Conservation (phyloP, 2,888 invertebrate genomes). For the Drosophila kokeensis region DNA sequence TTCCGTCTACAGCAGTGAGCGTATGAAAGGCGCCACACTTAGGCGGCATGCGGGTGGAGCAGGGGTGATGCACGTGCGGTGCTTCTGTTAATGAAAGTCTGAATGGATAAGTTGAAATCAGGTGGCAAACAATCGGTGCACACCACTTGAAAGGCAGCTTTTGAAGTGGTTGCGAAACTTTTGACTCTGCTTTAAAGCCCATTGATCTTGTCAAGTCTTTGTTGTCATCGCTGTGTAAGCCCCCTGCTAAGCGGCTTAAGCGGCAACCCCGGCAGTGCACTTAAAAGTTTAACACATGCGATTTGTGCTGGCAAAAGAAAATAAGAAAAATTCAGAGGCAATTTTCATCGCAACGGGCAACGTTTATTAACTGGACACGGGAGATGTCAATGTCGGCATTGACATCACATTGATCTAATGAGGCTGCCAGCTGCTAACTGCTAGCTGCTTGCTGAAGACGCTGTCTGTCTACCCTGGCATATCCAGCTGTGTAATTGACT, state of each 20-base stretch:
- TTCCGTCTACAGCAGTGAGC: conserved; percentile 35
- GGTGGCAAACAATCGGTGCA: conserved; percentile 70
- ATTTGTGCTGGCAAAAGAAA: conserved; percentile 39
- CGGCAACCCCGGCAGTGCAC: conserved; percentile 41
- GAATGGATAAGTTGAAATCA: conserved; percentile 47
- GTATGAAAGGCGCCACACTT: conserved; percentile 40
- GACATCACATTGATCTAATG: conserved; percentile 74
- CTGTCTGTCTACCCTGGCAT: conserved; percentile 45
- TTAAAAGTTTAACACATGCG: conserved; percentile 70
- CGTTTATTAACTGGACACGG: conserved; percentile 63
- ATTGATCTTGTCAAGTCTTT: conserved; percentile 72
- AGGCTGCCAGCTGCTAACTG: conserved; percentile 63
- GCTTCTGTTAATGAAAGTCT: conserved; percentile 50
- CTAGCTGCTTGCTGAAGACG: conserved; percentile 49
- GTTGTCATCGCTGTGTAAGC: conserved; percentile 63
- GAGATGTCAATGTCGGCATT: conserved; percentile 31
- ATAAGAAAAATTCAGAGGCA: conserved; percentile 38
- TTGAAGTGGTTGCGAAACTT: conserved; percentile 77
- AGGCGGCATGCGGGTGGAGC: conserved; percentile 55
- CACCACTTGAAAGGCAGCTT: conserved; percentile 68
- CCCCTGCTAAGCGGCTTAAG: conserved; percentile 65
- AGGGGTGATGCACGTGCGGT: conserved; percentile 16
- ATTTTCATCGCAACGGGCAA: conserved; percentile 50
- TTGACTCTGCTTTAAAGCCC: conserved; percentile 66
- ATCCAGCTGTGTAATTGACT: conserved; percentile 83